Percentiles rank a stretch among this genome's conserved stretches.
Evolutionary conservation across 1,140 invertebrate genomes (phyloP).

Genomic region (Heterodera schachtii): DNA sequence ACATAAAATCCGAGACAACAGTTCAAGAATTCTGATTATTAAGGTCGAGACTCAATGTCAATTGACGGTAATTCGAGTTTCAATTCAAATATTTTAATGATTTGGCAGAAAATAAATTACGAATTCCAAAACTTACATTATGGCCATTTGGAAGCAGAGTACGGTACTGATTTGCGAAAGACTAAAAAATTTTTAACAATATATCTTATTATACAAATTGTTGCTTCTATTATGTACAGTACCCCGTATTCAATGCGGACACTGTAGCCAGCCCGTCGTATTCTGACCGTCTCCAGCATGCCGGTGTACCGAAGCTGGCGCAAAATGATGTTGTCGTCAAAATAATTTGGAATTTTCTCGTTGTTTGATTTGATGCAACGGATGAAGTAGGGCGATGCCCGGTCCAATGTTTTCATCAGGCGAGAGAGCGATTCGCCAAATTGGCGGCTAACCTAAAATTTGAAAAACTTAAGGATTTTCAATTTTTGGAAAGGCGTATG

Average conservation of each 20-base stretch:
- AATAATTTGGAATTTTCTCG: conserved; percentile 85
- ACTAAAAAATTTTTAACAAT: conserved; percentile 65
- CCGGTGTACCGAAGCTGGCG: conserved; percentile 85
- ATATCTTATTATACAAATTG: neutral
- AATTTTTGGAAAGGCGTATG: no score
- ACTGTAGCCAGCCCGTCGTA: conserved; percentile 90
- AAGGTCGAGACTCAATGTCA: no score
- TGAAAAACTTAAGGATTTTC: no score
- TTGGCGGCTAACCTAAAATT: conserved; percentile 74
- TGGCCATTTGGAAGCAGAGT: conserved; percentile 83
- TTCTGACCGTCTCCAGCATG: conserved; percentile 93
- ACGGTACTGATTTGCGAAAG: conserved; percentile 87
- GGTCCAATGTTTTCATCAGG: conserved; percentile 88
- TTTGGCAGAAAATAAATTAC: no score
- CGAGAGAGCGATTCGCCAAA: conserved; percentile 87
- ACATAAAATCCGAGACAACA: no score
- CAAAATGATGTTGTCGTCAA: conserved; percentile 91
- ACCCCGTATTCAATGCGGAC: conserved; percentile 84
- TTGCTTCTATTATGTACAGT: neutral
- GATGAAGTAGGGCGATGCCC: conserved; percentile 94
- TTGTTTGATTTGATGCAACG: conserved; percentile 93
- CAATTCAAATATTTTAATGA: no score
- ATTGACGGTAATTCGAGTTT: no score
- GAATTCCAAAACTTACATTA: conserved; percentile 59
- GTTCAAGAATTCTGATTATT: no score